Percentiles rank a stretch among this genome's conserved stretches.
Conservation (phyloP, 1,140 invertebrate species). For the Drosophila tani region DNA sequence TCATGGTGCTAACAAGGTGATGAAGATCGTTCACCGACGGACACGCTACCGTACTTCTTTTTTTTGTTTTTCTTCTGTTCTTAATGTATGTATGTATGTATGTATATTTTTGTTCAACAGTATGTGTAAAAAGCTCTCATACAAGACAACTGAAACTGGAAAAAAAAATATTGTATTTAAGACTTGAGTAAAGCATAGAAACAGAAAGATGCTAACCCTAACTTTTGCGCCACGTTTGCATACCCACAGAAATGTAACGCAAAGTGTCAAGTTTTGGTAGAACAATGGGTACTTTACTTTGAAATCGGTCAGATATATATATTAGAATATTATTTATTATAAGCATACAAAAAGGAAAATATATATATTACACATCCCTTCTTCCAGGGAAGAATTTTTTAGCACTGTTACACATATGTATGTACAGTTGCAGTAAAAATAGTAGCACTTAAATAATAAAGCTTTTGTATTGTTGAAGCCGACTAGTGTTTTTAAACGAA, state of each 20-base stretch:
- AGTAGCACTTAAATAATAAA: too few relatives aligned
- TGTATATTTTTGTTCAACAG: not conserved
- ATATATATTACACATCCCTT: too few relatives aligned
- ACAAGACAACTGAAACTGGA: not conserved
- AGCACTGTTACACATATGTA: too few relatives aligned
- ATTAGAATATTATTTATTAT: too few relatives aligned
- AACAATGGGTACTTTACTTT: too few relatives aligned
- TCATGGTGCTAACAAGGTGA: constrained; percentile 75
- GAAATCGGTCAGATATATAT: too few relatives aligned
- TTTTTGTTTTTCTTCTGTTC: constrained; percentile 42
- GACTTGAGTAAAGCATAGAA: not conserved
- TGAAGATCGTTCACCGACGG: constrained; percentile 68
- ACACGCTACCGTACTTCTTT: constrained; percentile 72
- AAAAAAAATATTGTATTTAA: constrained; percentile 1
- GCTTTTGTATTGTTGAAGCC: too few relatives aligned
- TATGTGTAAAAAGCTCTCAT: not conserved
- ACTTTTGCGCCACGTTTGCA: not conserved
- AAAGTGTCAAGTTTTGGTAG: too few relatives aligned
- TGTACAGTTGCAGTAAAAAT: too few relatives aligned
- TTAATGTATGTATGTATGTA: constrained; percentile 12
- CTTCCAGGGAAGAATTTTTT: too few relatives aligned
- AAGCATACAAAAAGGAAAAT: too few relatives aligned
- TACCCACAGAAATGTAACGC: not conserved
- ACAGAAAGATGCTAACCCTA: not conserved
- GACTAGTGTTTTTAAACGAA: too few relatives aligned